Evolutionary conservation across 2,888 invertebrate genomes (phyloP).

Genomic region (Steinernema hermaphroditum): DNA sequence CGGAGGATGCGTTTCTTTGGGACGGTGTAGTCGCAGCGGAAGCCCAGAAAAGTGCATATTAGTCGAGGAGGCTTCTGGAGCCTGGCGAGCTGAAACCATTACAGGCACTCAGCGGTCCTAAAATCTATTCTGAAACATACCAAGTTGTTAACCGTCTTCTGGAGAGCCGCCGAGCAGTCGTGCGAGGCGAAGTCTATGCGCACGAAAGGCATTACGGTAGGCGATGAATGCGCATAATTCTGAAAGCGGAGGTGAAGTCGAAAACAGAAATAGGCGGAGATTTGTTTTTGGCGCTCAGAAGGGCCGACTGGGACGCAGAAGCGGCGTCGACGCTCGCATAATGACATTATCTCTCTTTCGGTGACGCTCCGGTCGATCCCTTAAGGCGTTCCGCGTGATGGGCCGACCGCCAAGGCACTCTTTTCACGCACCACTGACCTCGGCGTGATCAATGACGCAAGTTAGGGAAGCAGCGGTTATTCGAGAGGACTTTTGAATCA

Average conservation of each 20-base stretch:
- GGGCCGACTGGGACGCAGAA: neutral
- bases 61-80: neutral
- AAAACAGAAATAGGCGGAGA: neutral
- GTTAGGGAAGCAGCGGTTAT: neutral
- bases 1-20: neutral
- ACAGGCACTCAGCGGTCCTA: too few species aligned
- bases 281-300: neutral
- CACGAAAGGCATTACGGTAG: constrained; percentile 7
- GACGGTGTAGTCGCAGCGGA: neutral
- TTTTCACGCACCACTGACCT: constrained; percentile 9
- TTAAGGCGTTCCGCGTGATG: constrained; percentile 20
- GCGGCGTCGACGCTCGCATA: neutral
- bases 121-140: too few species aligned
- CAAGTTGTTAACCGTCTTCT: constrained; percentile 2
- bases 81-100: neutral
- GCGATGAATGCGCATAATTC: neutral
- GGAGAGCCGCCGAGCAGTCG: constrained; percentile 1
- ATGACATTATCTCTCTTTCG: constrained; percentile 15
- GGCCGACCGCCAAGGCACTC: neutral
- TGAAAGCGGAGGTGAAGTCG: neutral
- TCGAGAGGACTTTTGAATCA: too few species aligned
- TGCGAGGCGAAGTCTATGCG: neutral
- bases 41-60: neutral
- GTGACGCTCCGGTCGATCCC: neutral
- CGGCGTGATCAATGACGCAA: neutral